phyloP scores from a whole-genome alignment of 2,888 invertebrate species.

The Tetragonula carbonaria region DNA sequence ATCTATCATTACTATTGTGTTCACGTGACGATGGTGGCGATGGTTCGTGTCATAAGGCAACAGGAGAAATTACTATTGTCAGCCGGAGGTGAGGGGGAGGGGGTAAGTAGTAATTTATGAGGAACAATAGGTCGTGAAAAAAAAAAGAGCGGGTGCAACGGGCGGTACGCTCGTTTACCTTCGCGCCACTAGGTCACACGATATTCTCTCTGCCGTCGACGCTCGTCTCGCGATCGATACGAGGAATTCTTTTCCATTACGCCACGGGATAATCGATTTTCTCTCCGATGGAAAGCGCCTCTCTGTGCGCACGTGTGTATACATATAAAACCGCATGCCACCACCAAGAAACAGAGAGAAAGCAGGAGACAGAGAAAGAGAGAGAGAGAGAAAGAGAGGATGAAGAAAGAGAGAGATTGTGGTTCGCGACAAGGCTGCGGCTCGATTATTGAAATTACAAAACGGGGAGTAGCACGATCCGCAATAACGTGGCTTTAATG shows the following conservation, averaged over 20 bases:
- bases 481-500: constrained; percentile 45
- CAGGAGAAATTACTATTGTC: constrained; percentile 26
- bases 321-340: constrained; percentile 15
- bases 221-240: constrained; percentile 48
- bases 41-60: constrained; percentile 28
- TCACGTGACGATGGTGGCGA: constrained; percentile 12
- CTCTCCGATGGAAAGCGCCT: constrained; percentile 19
- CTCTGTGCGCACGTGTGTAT: neutral
- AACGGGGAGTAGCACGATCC: constrained; percentile 43
- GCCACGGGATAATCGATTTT: constrained; percentile 63
- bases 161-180: constrained; percentile 50
- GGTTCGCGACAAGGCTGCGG: constrained; percentile 27
- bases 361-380: neutral
- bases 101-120: constrained; percentile 38
- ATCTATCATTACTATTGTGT: constrained; percentile 33
- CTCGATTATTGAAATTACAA: constrained; percentile 60
- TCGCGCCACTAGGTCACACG: constrained; percentile 59
- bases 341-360: constrained; percentile 7
- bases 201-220: constrained; percentile 9
- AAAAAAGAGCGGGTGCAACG: constrained; percentile 19
- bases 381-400: neutral
- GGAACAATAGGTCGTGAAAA: constrained; percentile 42
- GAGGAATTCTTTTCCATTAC: constrained; percentile 63
- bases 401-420: neutral
- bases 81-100: neutral